Percentiles rank a stretch among this genome's conserved stretches.
phyloP scores from a whole-genome alignment of 2,888 invertebrate species.

The Trilocha varians region DNA sequence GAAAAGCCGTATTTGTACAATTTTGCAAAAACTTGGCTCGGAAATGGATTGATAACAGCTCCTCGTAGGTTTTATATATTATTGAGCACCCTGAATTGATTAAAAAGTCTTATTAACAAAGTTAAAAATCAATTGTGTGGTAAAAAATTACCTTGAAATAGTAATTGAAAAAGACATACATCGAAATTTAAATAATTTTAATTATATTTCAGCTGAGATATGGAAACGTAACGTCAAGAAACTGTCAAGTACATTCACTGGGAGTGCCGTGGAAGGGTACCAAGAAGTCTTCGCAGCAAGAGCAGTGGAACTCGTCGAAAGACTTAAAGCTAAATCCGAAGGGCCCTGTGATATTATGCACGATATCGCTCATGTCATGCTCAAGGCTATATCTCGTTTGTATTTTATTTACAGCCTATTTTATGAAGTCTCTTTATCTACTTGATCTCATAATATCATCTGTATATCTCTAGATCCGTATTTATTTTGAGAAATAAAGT shows the following conservation, averaged over 20 bases:
- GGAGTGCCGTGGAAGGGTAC: conserved; percentile 34
- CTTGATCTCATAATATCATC: too few relatives aligned
- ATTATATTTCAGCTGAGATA: conserved; percentile 26
- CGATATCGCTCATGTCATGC: conserved; percentile 31
- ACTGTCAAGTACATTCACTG: conserved; percentile 37
- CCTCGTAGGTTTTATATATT: conserved; percentile 34
- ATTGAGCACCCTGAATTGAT: too few relatives aligned
- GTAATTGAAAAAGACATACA: too few relatives aligned
- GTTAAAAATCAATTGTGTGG: too few relatives aligned
- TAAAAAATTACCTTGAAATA: too few relatives aligned
- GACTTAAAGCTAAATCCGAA: conserved; percentile 25
- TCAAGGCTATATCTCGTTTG: conserved; percentile 52
- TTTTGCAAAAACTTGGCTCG: conserved; percentile 41
- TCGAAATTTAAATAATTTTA: too few relatives aligned
- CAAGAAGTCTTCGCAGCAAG: conserved; percentile 40
- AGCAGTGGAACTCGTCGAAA: conserved; percentile 25
- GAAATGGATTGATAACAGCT: conserved; percentile 46
- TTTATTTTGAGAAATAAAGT: too few relatives aligned
- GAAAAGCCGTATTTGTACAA: conserved; percentile 45
- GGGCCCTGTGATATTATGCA: conserved; percentile 36
- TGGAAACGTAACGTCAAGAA: conserved; percentile 51
- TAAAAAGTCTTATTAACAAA: too few relatives aligned
- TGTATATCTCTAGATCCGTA: too few relatives aligned
- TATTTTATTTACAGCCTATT: too few relatives aligned
- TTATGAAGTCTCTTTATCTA: too few relatives aligned